Evolutionary conservation across 2,888 invertebrate genomes (phyloP), one percentile per base, ranked within the genome.

Genomic region (Gortyna flavago): DNA sequence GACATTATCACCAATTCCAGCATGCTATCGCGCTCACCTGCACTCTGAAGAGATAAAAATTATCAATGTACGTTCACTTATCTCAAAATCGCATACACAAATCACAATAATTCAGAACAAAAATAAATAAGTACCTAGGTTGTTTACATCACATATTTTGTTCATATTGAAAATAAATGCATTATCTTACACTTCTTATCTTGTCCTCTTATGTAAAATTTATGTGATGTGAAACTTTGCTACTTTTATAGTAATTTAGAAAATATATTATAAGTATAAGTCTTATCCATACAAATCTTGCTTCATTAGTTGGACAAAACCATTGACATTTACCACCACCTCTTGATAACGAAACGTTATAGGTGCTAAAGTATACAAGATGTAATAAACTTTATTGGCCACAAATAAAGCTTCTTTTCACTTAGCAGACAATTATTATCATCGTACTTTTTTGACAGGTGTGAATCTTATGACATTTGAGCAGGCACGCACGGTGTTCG

Each of bases 281-380:
- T 67, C 89, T 29, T 87, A 91, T 93, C 93, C 91, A 90, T 57
- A 84, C 57, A 79, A 85, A 72, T 84, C 82, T 85, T 83, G 83
- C 94, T 95, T 96, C 96, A 95, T 96, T 96, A 96, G 94, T 89
- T 88, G 92, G 88, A 95, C 95, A 95, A 94, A 95, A 94, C 95
- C 95, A 95, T 94, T 95, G 96, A 95, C 95, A 95, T 96, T 95
- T 94, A 95, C 93, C 93, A 93, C 92, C 86, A 81, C 71, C 68
- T 29, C 72, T 75, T 79, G 75, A 65, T 79, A 67, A 70, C 80
- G 67, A 89, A 93, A 91, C 54, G 90, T 78, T 83, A 16, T 80
- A 93, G 90, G 75, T 78, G 18, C 80, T 3, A 61, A 66, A 65
- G 9, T 0, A 0, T 21, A 13, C 41, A 84, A 65, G 25, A 44